A percentile compares a stretch with the other conserved stretches of the same genome.
Evolutionary conservation across 2,888 invertebrate genomes (phyloP).

Genomic region (Sarcophaga carnaria): DNA sequence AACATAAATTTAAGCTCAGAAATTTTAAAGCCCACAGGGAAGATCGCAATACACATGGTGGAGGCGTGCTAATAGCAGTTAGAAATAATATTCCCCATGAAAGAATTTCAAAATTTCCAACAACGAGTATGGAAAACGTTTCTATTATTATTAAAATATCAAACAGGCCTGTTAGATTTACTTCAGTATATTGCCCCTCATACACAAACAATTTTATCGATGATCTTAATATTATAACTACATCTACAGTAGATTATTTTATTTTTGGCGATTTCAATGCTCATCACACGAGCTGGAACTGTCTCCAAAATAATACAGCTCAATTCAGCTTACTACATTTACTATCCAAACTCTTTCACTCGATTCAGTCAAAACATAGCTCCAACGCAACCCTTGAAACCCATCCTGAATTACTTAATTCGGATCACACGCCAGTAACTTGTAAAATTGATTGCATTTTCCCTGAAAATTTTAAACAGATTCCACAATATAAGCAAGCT

Average conservation of each 20-base stretch:
- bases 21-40: too few relatives aligned
- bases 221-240: slow-evolving; percentile 24
- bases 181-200: slow-evolving; percentile 37
- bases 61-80: too few relatives aligned
- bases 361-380: slow-evolving; percentile 3
- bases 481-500: background rate
- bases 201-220: background rate
- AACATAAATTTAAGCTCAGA: too few relatives aligned
- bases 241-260: slow-evolving; percentile 3
- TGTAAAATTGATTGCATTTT: background rate
- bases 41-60: background rate
- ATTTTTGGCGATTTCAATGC: background rate
- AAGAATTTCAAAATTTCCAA: background rate
- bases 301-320: too few relatives aligned
- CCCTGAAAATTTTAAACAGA: background rate
- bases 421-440: background rate
- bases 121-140: too few relatives aligned
- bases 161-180: slow-evolving; percentile 9
- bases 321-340: background rate
- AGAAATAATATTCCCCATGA: slow-evolving; percentile 6
- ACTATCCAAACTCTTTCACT: background rate
- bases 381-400: background rate
- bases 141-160: too few relatives aligned
- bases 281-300: background rate
- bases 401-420: background rate